Base-by-base conservation (phyloP, 2,797 vertebrate species). In the Heteromormyrus szaboi region DNA sequence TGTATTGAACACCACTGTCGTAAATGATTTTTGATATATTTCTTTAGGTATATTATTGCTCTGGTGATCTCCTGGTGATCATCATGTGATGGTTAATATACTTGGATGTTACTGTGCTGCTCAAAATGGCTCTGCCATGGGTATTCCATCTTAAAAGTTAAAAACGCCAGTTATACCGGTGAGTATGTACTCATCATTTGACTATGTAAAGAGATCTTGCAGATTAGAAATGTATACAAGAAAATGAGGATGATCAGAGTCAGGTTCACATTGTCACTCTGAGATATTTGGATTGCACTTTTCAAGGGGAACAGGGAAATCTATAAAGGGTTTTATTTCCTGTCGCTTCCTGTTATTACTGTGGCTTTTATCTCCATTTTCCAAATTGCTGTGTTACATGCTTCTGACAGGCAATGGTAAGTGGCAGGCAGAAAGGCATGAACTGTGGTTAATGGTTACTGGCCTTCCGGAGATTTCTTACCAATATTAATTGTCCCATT, bases 251-350 rank as follows among this genome's bases (percentile, higher is more conserved):
- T 88, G 37, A 54, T 86, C 65, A 48, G 50, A 72, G 25, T 50
- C 62, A 46, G 86, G 86, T 79, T 44, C 62, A 4, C 59, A 87
- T 85, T 81, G 19, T 85, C 88, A 85, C 72, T 86, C 89, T 91
- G 88, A 29, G 87, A 89, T 92, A 91, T 88, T 90, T 90, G 93
- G 92, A 94, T 92, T 94, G 93, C 87, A 91, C 91, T 93, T 94
- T 94, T 95, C 94, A 95, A 65, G 90, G 88, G 88, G 91, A 86
- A 91, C 92, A 92, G 89, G 92, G 90, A 91, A 94, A 95, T 95
- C 94, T 93, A 93, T 95, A 93, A 95, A 95, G 94, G 92, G 92
- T 93, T 95, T 94, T 95, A 95, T 93, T 95, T 93, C 93, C 93
- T 93, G 88, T 90, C 90, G 92, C 88, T 87, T 91, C 92, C 90